These are phyloP conservation scores for Melinaea menophilus DNA, from an alignment of 2,888 invertebrate species.

Conservation along the genomic window DNA sequence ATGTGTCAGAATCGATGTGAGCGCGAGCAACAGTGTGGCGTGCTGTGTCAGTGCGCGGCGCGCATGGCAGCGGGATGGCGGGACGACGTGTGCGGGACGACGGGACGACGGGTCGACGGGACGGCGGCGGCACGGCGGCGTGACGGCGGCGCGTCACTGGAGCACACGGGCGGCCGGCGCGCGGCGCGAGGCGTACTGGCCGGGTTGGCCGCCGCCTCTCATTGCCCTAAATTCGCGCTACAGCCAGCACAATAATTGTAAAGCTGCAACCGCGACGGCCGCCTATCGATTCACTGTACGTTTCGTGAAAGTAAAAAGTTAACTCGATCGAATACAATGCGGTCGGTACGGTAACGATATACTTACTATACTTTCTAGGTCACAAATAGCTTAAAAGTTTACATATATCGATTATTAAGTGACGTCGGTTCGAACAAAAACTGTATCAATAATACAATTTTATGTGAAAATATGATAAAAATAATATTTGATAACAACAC, in stretches of 20 bases:
- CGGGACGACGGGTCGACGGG: slow-evolving; percentile 13
- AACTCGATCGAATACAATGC: slow-evolving; percentile 70
- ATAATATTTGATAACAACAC: neutral
- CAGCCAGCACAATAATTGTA: slow-evolving; percentile 68
- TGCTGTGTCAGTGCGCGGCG: slow-evolving; percentile 28
- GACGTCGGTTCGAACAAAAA: neutral
- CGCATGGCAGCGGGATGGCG: slow-evolving; percentile 52
- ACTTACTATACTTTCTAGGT: slow-evolving; percentile 53
- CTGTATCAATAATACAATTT: neutral
- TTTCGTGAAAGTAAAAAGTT: slow-evolving; percentile 71
- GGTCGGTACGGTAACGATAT: slow-evolving; percentile 63
- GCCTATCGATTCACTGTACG: slow-evolving; percentile 68
- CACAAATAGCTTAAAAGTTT: slow-evolving; percentile 59
- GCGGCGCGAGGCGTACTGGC: slow-evolving; percentile 60
- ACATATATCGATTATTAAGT: slow-evolving; percentile 49
- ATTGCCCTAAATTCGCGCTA: slow-evolving; percentile 71
- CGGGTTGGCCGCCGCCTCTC: slow-evolving; percentile 49
- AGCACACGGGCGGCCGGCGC: slow-evolving; percentile 57
- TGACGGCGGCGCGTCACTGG: slow-evolving; percentile 24
- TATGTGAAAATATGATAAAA: neutral
- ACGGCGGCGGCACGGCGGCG: slow-evolving; percentile 24
- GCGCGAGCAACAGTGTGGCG: slow-evolving; percentile 51
- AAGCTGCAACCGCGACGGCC: slow-evolving; percentile 65
- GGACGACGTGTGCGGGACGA: slow-evolving; percentile 46
- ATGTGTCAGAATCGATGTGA: slow-evolving; percentile 35